A percentile compares a stretch with the other conserved stretches of the same genome.
Evolutionary conservation across 2,888 invertebrate genomes (phyloP).

Genomic region (Acanthococcus lagerstroemiae): DNA sequence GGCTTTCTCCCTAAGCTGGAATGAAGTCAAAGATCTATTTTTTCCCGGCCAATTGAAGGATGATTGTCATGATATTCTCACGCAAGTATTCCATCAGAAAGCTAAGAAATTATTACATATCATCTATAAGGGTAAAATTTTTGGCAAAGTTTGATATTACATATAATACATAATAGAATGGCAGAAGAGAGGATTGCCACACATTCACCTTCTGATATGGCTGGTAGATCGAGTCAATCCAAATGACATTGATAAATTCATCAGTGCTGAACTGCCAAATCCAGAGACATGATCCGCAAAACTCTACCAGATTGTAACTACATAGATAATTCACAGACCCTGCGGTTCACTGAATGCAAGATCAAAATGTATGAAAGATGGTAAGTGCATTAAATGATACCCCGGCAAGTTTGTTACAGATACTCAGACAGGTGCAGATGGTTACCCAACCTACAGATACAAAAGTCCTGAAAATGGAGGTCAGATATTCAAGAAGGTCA

Average conservation of each 20-base stretch:
- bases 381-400: conserved; percentile 37
- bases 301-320: conserved; percentile 37
- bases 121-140: conserved; percentile 32
- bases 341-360: conserved; percentile 34
- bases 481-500: conserved; percentile 36
- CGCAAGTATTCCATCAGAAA: conserved; percentile 33
- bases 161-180: conserved; percentile 38
- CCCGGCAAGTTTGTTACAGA: conserved; percentile 36
- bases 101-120: conserved; percentile 28
- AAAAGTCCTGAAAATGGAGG: conserved; percentile 37
- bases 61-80: conserved; percentile 37
- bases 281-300: conserved; percentile 35
- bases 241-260: conserved; percentile 39
- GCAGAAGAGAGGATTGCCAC: conserved; percentile 38
- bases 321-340: conserved; percentile 41
- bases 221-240: conserved; percentile 38
- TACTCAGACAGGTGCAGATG: conserved; percentile 39
- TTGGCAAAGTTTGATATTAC: conserved; percentile 35
- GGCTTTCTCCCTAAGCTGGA: conserved; percentile 39
- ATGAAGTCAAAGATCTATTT: conserved; percentile 36
- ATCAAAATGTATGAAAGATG: conserved; percentile 37
- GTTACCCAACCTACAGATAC: conserved; percentile 39
- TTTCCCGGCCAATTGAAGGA: conserved; percentile 32
- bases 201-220: conserved; percentile 40
- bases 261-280: conserved; percentile 40